Base-by-base conservation (phyloP, 2,888 invertebrate species). In the Synergus laeviventris region DNA sequence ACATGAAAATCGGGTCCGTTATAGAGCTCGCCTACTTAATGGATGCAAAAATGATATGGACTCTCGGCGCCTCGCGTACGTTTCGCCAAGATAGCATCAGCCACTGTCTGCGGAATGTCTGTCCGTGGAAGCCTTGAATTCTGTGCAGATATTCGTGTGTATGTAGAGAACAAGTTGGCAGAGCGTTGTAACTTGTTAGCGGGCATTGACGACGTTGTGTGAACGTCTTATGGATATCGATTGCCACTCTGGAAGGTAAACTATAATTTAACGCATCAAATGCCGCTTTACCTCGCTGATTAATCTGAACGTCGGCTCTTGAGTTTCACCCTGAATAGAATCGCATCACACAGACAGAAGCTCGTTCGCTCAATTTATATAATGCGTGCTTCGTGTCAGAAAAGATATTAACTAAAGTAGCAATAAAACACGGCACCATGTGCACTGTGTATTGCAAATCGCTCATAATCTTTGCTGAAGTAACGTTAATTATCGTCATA, bases 211-310 rank as follows among this genome's bases (percentile, higher is more conserved):
- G 70, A 70, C 49, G 70, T 49, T 45, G 49, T 70, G 45, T 49
- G 70, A 70, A 70, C 70, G 49, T 70, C 70, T 70, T 70, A 70
- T 70, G 70, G 70, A 70, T 70, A 70, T 70, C 70, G 70, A 70
- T 70, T 49, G 70, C 70, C 70, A 70, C 49, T 70, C 49, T 49
- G 49, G 21, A 70, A 70, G 45, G 49, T 70, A 70, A 70, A 70
- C 70, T 70, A 70, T 70, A 70, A 70, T 70, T 70, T 70, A 70
- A 70, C 70, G 70, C 70, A 70, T 70, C 70, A 70, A 70, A 70
- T n/a, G 66, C 42, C 49, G 45, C 31, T 49, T 49, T 70, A 24
- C 70, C 31, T 49, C 49, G 31, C 49, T 70, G 70, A 70, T 70
- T 70, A 70, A 49, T 70, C 24, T 70, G 24, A 70, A 36, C 49